Base-by-base conservation (phyloP, 2,797 vertebrate genomes). In the Sebastes diaconus region DNA sequence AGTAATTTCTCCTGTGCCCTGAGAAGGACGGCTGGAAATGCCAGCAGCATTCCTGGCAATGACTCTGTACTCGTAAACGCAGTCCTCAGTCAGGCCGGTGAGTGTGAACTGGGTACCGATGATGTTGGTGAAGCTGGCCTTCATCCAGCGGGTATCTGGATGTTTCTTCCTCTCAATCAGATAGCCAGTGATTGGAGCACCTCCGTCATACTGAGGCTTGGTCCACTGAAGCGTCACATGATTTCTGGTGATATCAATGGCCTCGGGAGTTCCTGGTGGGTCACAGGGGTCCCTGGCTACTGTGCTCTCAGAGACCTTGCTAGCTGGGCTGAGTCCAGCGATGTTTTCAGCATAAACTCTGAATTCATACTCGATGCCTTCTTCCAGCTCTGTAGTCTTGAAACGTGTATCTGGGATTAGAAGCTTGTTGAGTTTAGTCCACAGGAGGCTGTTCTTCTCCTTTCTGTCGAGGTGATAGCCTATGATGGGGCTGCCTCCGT, bases 311-410 rank as follows among this genome's bases (percentile, higher is more conserved):
- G 97, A 99, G 57, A 98, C 92, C 91, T 99, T 99, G 93, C 98
- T 99, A 75, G 92, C 93, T 86, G 97, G 97, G 83, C 99, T 98
- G 77, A 97, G 88, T 73, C 99, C 99, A 92, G 98, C 98, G 75
- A 99, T 96, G 75, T 99, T 99, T 93, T 99, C 98, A 85, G 98
- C 98, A 95, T 96, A 99, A 88, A 99, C 98, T 95, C 93, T 97
- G 87, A 98, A 99, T 94, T 99, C 98, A 92, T 99, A 99, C 88
- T 99, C 97, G 88, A 99, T 97, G 78, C 98, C 98, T 92, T 99
- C 98, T 92, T 99, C 99, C 83, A 99, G 96, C 24, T 97, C 97
- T 14, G 96, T 97, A 79, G 97, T 97, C 95, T 97, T 99, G 77
- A 97, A 97, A 88, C 95, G 97, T 80, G 97, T 94, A 39, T 99